Base-by-base conservation (phyloP, 2,888 invertebrate species). In the Bhutanitis thaidina region DNA sequence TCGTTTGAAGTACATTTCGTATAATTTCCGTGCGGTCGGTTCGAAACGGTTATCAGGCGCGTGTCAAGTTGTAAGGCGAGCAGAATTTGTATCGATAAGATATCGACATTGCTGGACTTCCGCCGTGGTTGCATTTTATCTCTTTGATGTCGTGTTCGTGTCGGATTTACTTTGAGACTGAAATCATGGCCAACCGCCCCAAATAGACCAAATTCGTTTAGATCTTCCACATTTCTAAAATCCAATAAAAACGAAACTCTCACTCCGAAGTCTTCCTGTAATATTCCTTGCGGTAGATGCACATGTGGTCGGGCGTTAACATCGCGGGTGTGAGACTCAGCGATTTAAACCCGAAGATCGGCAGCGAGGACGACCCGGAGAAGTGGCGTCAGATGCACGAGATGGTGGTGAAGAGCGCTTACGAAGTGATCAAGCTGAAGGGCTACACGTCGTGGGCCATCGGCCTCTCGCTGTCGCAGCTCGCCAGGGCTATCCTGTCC, bases 391-490 rank as follows among this genome's bases (percentile, higher is more conserved):
- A 94, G 35, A 77, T 96, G 8, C 97, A 98, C 82, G 92, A 92
- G 55, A 92, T 65, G 71, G 97, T 98, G 4, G 93, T 97, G 8
- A 88, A 94, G 56, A 95, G 96, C 65, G 97, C 97, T 0, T 96
- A 96, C 77, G 94, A 97, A 69, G 94, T 97, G 32, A 97, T 97
- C 80, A 93, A 91, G 71, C 89, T 96, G 64, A 97, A 97, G 85
- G 97, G 97, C 3, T 97, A 96, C 86, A 97, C 97, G 0, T 96
- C 95, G 14, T 97, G 96, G 96, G 97, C 96, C 8, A 96, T 97
- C 60, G 97, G 96, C 1, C 90, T 96, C 35, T 95, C 95, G 64
- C 92, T 94, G 5, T 91, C 95, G 0, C 90, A 93, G 56, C 80
- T 97, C 38, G 91, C 92, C n/a, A 90, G 92, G 43, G 91, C 94